Evolutionary conservation across 1,140 invertebrate species (phyloP), one percentile per base, ranked within the genome.

Genomic region (Drosophila rhopaloa): DNA sequence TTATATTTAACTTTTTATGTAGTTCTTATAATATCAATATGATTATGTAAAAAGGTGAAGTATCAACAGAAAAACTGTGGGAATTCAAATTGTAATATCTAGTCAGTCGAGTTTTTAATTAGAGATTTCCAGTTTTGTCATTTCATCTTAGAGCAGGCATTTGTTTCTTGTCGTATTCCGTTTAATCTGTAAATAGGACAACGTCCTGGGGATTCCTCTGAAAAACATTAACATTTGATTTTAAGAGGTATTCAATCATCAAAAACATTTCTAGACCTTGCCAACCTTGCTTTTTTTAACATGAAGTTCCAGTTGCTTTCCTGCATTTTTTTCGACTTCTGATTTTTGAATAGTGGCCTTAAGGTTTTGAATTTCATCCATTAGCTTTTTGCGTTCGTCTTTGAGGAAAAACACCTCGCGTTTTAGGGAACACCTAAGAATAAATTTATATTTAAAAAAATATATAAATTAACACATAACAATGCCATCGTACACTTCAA

Each of bases 381-480:
- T 16, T 4, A 81, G 13, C 24, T 81, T 76, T 14, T 68, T 54
- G 35, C 58, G 66, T 14, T 81, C 79, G 19, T 67, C 44, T 43
- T 65, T 67, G 7, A 82, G 46, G 24, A 65, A 73, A 16, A 63
- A 58, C 4, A 81, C 62, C 32, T 81, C 35, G 1, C 78, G 61
- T 5, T 55, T 81, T 1, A 77, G 46, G 7, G 47, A 40, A 38
- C 58, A 72, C 8, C 79, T 81, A 5, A 13, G 7, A 8, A 8
- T 3, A 19, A 4, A 35, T 16, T 14, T 5, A 27, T 11, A 13
- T 27, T 24, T 47, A 13, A 47, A 14, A 14, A 14, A 43, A 50
- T 29, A 10, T 19, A 24, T 5, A 1, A n/a, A n/a, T 10, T 40
- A n/a, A 13, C 2, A 8, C 32, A 13, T 47, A 40, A 14, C 27